Conservation (phyloP, 2,888 invertebrate genomes). For the Lasioglossum marginatum region DNA sequence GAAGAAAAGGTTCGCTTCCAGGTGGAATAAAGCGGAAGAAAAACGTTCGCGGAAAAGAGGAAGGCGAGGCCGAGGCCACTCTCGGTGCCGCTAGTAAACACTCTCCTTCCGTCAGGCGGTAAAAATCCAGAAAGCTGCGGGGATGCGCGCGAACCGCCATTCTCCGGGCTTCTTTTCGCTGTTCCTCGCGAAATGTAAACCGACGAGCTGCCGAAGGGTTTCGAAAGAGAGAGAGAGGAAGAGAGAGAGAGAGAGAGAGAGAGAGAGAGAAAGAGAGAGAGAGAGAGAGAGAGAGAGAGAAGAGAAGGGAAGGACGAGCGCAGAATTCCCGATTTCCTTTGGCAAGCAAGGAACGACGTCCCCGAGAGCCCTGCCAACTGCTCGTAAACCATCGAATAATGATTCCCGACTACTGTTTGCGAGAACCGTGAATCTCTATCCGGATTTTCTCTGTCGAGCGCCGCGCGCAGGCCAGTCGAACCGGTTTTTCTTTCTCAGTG, state of each 20-base stretch:
- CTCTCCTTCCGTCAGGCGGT: not conserved
- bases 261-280: not conserved
- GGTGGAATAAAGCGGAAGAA: not conserved
- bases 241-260: not conserved
- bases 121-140: constrained; percentile 8
- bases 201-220: not conserved
- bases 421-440: not conserved
- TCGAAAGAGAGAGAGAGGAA: not conserved
- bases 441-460: constrained; percentile 4
- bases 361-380: constrained; percentile 54
- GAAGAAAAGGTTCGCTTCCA: not conserved
- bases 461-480: not conserved
- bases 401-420: not conserved
- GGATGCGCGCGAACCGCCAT: not conserved
- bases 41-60: not conserved
- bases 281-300: not conserved
- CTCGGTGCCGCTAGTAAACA: not conserved
- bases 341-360: constrained; percentile 44
- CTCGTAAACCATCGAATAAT: constrained; percentile 56
- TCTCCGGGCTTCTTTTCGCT: not conserved
- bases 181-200: constrained; percentile 19
- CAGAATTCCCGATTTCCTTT: constrained; percentile 43
- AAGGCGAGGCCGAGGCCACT: not conserved
- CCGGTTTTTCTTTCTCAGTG: constrained; percentile 11
- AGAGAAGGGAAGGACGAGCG: not conserved